phyloP scores from a whole-genome alignment of 2,888 invertebrate species.

The Lamproptera curius region DNA sequence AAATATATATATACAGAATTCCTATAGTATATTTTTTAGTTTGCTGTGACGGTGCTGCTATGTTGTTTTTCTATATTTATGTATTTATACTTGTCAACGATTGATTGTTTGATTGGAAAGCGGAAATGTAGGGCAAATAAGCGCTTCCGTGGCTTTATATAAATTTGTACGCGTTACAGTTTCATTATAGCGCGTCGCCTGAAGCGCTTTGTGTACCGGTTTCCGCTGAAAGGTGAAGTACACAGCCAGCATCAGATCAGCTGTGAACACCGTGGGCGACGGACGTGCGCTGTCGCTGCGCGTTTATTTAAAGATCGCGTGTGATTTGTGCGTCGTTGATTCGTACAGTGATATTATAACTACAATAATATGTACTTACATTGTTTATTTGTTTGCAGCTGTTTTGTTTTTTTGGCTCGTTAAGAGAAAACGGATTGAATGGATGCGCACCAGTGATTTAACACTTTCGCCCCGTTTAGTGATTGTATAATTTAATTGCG shows the following conservation, averaged over 20 bases:
- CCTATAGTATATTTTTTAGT: no score
- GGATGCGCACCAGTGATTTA: conserved; percentile 62
- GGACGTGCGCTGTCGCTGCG: conserved; percentile 42
- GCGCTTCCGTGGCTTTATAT: conserved; percentile 26
- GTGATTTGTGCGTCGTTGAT: conserved; percentile 45
- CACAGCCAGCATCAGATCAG: conserved; percentile 45
- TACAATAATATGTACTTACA: neutral
- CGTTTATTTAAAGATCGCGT: conserved; percentile 39
- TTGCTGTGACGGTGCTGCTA: neutral
- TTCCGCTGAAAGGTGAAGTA: conserved; percentile 31
- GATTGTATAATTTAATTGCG: conserved; percentile 24
- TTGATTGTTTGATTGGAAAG: conserved; percentile 1
- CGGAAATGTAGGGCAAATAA: no score
- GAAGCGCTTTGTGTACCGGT: conserved; percentile 31
- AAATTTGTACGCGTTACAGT: conserved; percentile 6
- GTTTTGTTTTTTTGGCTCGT: conserved; percentile 26
- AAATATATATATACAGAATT: no score
- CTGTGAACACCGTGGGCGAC: conserved; percentile 44
- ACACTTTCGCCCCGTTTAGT: conserved; percentile 52
- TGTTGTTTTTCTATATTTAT: neutral
- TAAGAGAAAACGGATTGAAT: conserved; percentile 41
- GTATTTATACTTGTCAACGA: neutral
- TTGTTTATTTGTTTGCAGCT: conserved; percentile 19
- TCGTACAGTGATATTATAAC: no score
- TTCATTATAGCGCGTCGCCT: conserved; percentile 27